phyloP scores from a whole-genome alignment of 2,113 vertebrate genomes.

The Trematocara stigmaticum region DNA sequence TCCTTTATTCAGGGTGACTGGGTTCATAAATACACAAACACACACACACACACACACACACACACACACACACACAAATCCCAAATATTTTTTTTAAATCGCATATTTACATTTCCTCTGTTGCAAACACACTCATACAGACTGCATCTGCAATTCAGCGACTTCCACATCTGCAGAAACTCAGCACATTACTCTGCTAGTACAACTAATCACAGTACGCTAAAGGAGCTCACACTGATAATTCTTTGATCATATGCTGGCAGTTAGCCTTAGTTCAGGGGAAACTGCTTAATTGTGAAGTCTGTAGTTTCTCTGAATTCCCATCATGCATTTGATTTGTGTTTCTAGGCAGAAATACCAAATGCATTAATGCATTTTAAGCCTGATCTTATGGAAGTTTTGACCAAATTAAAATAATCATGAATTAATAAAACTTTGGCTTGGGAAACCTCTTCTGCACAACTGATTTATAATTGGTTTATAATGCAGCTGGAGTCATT shows the following conservation, averaged over 20 bases:
- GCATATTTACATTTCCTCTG: not conserved
- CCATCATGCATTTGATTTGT: not conserved
- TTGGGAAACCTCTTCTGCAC: not conserved
- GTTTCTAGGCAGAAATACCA: not conserved
- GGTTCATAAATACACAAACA: too few species aligned
- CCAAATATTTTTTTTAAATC: not conserved
- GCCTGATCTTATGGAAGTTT: not conserved
- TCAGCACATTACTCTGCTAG: not conserved
- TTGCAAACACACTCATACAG: not conserved
- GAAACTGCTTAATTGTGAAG: not conserved
- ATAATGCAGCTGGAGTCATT: not conserved
- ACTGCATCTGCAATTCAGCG: not conserved
- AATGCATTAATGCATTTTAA: not conserved
- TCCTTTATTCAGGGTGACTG: too few species aligned
- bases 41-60: too few species aligned
- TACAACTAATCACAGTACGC: not conserved
- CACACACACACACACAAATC: not conserved
- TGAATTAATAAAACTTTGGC: not conserved
- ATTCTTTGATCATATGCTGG: not conserved
- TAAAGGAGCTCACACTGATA: not conserved
- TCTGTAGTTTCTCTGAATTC: not conserved
- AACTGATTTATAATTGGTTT: not conserved
- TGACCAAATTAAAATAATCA: not conserved
- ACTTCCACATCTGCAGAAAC: not conserved
- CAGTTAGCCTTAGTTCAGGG: not conserved